Percentiles rank a stretch among this genome's conserved stretches.
Conservation (phyloP, 1,140 invertebrate species). For the Popillia japonica region DNA sequence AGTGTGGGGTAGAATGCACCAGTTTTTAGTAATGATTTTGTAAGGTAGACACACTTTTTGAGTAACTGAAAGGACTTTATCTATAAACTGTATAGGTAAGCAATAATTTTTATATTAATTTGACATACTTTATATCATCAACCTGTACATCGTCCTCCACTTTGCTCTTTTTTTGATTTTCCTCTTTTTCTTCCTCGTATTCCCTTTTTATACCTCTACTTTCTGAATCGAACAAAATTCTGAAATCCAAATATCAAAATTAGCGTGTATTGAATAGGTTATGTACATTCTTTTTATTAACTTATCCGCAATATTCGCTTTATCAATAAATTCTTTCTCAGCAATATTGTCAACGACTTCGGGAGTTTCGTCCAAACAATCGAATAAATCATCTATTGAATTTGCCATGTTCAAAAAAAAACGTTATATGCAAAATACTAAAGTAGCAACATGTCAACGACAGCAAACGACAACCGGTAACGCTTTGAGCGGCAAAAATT, state of each 20-base stretch:
- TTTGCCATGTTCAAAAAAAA: constrained; percentile 49
- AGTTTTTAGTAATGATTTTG: too few relatives aligned
- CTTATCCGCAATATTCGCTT: constrained; percentile 46
- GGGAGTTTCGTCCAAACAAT: constrained; percentile 53
- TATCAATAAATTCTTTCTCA: constrained; percentile 40
- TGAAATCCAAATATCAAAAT: constrained; percentile 39
- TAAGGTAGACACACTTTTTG: too few relatives aligned
- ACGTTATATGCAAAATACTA: background rate
- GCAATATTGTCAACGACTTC: constrained; percentile 39
- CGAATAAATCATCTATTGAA: constrained; percentile 57
- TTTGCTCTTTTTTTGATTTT: constrained; percentile 45
- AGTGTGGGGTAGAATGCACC: too few relatives aligned
- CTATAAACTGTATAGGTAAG: too few relatives aligned
- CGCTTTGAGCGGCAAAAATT: background rate
- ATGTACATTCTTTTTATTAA: constrained; percentile 48
- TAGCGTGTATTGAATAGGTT: constrained; percentile 55
- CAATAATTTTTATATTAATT: background rate
- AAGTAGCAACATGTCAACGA: constrained; percentile 10
- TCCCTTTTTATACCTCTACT: constrained; percentile 43
- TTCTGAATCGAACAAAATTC: constrained; percentile 39
- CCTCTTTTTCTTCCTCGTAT: constrained; percentile 40
- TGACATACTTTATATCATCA: constrained; percentile 55
- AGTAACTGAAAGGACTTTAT: too few relatives aligned
- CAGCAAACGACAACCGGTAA: background rate
- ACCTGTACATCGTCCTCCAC: constrained; percentile 50